Evolutionary conservation across 2,888 invertebrate species (phyloP).

Genomic region (Phyllotreta striolata): DNA sequence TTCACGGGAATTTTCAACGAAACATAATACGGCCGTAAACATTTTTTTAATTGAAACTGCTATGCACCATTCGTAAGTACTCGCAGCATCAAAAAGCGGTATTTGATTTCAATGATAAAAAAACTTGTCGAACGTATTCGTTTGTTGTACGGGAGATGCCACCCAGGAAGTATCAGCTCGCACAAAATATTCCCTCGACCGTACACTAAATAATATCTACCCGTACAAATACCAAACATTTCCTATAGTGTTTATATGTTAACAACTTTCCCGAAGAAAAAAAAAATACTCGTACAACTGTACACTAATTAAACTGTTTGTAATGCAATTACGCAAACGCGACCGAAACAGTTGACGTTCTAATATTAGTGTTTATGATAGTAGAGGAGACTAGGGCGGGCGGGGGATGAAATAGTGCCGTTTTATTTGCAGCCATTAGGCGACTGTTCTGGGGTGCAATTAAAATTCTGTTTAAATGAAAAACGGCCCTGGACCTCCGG

Average conservation of each 20-base stretch:
- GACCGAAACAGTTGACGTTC: constrained; percentile 38
- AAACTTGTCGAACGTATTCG: no score
- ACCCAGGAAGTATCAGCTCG: no score
- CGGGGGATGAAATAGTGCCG: constrained; percentile 41
- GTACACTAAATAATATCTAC: no score
- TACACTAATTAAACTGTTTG: constrained; percentile 34
- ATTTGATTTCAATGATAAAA: background rate
- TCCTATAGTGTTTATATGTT: no score
- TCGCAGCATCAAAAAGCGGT: background rate
- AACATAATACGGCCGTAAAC: constrained; percentile 12
- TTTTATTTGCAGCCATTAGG: constrained; percentile 49
- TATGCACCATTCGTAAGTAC: no score
- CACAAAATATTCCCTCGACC: no score
- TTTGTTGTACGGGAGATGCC: no score
- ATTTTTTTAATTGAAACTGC: constrained; percentile 8
- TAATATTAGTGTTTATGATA: constrained; percentile 46
- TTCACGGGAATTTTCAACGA: background rate
- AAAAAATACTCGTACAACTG: no score
- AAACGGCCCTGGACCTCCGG: constrained; percentile 40
- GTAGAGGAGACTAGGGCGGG: constrained; percentile 34
- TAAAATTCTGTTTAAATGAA: constrained; percentile 53
- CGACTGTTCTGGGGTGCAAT: constrained; percentile 46
- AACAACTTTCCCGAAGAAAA: no score
- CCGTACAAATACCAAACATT: no score
- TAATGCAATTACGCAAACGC: constrained; percentile 25